These are phyloP conservation scores for Macrosoma leucophasiata DNA, from an alignment of 2,888 invertebrate genomes.

Conservation along the genomic window DNA sequence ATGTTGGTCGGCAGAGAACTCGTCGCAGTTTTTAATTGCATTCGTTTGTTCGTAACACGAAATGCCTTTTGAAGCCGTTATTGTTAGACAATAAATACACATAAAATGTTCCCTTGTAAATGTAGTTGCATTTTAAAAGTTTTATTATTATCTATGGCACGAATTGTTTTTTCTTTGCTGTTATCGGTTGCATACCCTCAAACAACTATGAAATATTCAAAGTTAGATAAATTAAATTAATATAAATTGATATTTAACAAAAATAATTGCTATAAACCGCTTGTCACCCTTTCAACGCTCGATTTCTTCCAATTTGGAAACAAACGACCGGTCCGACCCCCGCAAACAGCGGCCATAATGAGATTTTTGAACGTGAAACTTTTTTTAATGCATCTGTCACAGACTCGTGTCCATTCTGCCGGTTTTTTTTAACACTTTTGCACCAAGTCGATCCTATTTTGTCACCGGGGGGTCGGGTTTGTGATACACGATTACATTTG, in stretches of 20 bases:
- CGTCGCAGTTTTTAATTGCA: conserved; percentile 37
- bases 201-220: too few species aligned
- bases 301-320: conserved; percentile 47
- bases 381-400: conserved; percentile 61
- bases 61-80: conserved; percentile 26
- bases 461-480: conserved; percentile 60
- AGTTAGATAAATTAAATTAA: too few species aligned
- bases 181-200: too few species aligned
- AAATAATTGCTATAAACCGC: conserved; percentile 27
- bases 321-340: conserved; percentile 34
- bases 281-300: conserved; percentile 34
- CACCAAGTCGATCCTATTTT: conserved; percentile 61
- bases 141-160: too few species aligned
- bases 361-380: conserved; percentile 44
- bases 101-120: too few species aligned
- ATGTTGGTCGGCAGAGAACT: conserved; percentile 12
- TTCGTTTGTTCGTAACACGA: conserved; percentile 46
- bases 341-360: conserved; percentile 48
- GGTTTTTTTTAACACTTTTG: conserved; percentile 39
- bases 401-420: conserved; percentile 59
- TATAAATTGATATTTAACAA: too few species aligned
- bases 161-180: too few species aligned
- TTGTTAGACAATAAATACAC: conserved; percentile 1
- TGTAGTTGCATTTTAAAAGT: too few species aligned
- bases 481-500: conserved; percentile 53